Evolutionary conservation across 2,888 invertebrate genomes (phyloP).

Genomic region (Polylopha cassiicola): DNA sequence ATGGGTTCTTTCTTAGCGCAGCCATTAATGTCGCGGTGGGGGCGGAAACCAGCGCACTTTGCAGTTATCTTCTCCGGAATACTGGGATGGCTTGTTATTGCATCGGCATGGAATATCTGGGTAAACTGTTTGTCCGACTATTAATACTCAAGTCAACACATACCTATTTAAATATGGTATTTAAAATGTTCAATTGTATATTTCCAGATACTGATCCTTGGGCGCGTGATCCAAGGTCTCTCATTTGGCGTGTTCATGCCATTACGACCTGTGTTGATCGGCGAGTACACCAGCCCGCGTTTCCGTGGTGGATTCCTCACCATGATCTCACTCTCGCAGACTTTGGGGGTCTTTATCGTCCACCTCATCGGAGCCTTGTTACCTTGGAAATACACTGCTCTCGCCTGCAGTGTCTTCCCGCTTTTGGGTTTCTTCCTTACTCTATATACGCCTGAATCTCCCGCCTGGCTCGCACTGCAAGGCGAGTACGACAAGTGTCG

Average conservation of each 20-base stretch:
- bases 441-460: conserved; percentile 70
- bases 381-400: conserved; percentile 61
- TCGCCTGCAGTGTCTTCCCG: conserved; percentile 48
- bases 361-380: conserved; percentile 74
- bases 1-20: conserved; percentile 22
- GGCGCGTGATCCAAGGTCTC: conserved; percentile 34
- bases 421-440: conserved; percentile 41
- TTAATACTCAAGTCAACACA: neutral
- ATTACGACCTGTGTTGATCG: conserved; percentile 47
- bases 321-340: conserved; percentile 63
- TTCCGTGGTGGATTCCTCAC: conserved; percentile 73
- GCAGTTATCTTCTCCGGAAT: conserved; percentile 50
- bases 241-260: conserved; percentile 53
- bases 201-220: conserved; percentile 20
- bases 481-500: conserved; percentile 60
- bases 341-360: conserved; percentile 70
- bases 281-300: conserved; percentile 63
- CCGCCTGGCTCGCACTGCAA: conserved; percentile 72
- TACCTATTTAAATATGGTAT: neutral
- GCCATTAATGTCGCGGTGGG: conserved; percentile 53
- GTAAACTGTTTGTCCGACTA: conserved; percentile 26
- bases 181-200: neutral
- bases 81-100: conserved; percentile 60
- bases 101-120: conserved; percentile 40
- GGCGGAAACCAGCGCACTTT: conserved; percentile 55